Conservation (phyloP, 2,113 vertebrate species). For the Caretta caretta region DNA sequence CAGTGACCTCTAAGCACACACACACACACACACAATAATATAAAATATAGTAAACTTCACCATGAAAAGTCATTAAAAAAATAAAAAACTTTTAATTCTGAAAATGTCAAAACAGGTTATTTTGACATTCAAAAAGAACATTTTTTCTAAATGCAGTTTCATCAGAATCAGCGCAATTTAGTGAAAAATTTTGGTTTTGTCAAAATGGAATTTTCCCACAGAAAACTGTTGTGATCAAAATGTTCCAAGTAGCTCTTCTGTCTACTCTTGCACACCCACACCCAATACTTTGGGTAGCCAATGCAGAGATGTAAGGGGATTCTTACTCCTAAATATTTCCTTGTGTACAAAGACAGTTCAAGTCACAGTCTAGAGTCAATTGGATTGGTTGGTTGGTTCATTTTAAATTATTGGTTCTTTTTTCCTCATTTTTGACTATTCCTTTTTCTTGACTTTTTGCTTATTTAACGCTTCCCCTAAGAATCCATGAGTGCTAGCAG, state of each 20-base stretch:
- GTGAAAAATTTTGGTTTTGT: neutral
- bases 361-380: neutral
- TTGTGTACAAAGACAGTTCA: neutral
- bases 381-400: neutral
- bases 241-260: neutral
- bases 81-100: neutral
- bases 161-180: neutral
- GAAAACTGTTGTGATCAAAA: neutral
- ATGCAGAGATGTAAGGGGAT: neutral
- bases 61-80: neutral
- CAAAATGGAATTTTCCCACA: neutral
- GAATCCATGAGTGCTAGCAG: neutral
- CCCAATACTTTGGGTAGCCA: neutral
- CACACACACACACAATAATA: too few species aligned
- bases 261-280: neutral
- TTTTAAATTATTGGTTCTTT: neutral
- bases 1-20: neutral
- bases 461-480: neutral
- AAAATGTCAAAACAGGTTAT: neutral
- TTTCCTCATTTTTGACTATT: neutral
- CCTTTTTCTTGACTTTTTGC: neutral
- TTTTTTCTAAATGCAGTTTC: neutral
- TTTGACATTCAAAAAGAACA: neutral
- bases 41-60: neutral
- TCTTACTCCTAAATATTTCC: neutral